A percentile compares a stretch with the other conserved stretches of the same genome.
Conservation (phyloP, 30 jellyfish, hydroid and myxozoan species). For the Turritopsis dohrnii region DNA sequence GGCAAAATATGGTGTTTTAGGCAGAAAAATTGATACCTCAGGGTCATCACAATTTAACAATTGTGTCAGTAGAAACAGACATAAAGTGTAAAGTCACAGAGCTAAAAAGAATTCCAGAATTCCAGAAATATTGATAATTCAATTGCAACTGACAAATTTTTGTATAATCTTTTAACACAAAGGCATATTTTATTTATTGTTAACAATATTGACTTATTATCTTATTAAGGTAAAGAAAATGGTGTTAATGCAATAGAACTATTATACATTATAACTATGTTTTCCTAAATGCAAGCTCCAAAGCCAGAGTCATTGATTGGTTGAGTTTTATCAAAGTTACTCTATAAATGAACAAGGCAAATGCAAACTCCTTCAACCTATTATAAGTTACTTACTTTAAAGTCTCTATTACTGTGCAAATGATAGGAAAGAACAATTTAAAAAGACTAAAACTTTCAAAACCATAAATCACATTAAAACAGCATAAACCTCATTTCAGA, state of each 20-base stretch:
- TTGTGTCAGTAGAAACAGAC: neutral
- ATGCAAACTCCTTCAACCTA: too few relatives aligned
- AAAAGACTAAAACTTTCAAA: too few relatives aligned
- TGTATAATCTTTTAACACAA: neutral
- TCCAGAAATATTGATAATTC: neutral
- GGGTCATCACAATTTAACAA: neutral
- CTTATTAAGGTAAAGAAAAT: neutral
- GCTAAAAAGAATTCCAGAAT: neutral
- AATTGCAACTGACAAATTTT: neutral
- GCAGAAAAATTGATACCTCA: neutral
- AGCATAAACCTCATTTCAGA: too few relatives aligned
- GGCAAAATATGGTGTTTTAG: neutral
- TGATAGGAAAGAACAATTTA: too few relatives aligned
- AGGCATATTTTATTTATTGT: neutral
- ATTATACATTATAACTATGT: neutral
- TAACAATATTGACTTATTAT: neutral
- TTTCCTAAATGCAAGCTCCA: neutral
- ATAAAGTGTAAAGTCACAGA: neutral
- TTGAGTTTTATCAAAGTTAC: neutral
- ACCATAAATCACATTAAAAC: too few relatives aligned
- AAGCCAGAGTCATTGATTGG: neutral
- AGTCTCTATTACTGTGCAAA: too few relatives aligned
- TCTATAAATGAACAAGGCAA: neutral
- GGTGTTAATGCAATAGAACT: neutral
- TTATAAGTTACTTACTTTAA: too few relatives aligned